Conservation (phyloP, 2,113 vertebrate species). For the Lagopus leucura region DNA sequence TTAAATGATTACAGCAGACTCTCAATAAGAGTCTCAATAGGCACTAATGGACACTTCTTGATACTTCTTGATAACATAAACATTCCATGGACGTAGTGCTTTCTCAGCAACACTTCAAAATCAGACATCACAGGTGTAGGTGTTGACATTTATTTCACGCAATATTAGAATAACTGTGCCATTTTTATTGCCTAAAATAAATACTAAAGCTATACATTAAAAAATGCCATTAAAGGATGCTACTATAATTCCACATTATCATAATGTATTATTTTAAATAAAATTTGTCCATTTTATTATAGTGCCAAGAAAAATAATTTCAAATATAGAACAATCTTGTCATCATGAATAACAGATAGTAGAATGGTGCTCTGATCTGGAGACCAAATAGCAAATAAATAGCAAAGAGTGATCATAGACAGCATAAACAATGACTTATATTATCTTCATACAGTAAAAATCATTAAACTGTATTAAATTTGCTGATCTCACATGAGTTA, state of each 20-base stretch:
- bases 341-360: constrained; percentile 14
- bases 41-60: not conserved
- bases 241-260: constrained; percentile 21
- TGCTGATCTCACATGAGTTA: not conserved
- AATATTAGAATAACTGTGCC: not conserved
- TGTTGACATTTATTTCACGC: not conserved
- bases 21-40: not conserved
- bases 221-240: not conserved
- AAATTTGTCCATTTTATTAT: constrained; percentile 12
- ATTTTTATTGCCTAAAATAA: not conserved
- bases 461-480: not conserved
- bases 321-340: not conserved
- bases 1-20: not conserved
- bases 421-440: constrained; percentile 7
- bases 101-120: constrained; percentile 4
- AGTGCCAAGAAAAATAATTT: constrained; percentile 22
- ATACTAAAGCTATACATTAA: not conserved
- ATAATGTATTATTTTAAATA: not conserved
- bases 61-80: not conserved
- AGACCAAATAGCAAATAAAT: not conserved
- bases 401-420: not conserved
- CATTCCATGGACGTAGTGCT: not conserved
- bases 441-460: not conserved
- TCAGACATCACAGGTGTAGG: not conserved
- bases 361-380: not conserved